A percentile compares a stretch with the other conserved stretches of the same genome.
phyloP scores from a whole-genome alignment of 1,140 invertebrate species.

The Pseudomyrmex pallidus region DNA sequence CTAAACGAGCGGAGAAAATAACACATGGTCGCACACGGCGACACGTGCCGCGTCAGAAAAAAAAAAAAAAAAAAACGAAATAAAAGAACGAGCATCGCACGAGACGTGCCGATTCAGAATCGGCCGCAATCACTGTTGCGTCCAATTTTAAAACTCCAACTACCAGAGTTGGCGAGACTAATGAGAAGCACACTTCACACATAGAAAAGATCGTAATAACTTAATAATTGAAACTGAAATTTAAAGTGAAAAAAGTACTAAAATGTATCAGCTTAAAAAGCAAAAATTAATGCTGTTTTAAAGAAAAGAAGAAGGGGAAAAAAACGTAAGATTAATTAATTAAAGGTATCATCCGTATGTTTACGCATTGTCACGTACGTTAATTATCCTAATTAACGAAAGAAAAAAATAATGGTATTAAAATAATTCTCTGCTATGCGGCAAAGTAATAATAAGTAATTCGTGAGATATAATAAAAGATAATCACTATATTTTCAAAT shows the following conservation, averaged over 20 bases:
- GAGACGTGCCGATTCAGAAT: not conserved
- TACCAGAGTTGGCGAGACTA: not conserved
- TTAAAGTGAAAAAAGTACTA: too few species aligned
- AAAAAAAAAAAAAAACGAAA: slow-evolving; percentile 19
- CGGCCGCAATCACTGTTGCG: slow-evolving; percentile 7
- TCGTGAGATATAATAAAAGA: not conserved
- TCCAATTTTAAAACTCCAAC: not conserved
- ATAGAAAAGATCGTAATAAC: not conserved
- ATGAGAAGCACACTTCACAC: not conserved
- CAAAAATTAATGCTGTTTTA: too few species aligned
- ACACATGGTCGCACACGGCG: slow-evolving; percentile 37
- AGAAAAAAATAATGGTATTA: too few species aligned
- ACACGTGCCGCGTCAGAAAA: slow-evolving; percentile 53
- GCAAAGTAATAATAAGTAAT: not conserved
- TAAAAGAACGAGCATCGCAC: not conserved
- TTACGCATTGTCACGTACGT: too few species aligned
- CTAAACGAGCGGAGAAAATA: slow-evolving; percentile 51
- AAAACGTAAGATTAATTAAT: too few species aligned
- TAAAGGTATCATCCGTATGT: too few species aligned
- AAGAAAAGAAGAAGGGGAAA: too few species aligned
- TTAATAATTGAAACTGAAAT: too few species aligned
- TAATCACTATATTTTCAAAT: not conserved
- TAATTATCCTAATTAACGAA: too few species aligned
- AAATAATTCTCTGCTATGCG: too few species aligned
- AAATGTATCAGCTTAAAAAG: too few species aligned